Conservation (phyloP, 30 jellyfish, hydroid and myxozoan genomes). For the Hydra vulgaris region DNA sequence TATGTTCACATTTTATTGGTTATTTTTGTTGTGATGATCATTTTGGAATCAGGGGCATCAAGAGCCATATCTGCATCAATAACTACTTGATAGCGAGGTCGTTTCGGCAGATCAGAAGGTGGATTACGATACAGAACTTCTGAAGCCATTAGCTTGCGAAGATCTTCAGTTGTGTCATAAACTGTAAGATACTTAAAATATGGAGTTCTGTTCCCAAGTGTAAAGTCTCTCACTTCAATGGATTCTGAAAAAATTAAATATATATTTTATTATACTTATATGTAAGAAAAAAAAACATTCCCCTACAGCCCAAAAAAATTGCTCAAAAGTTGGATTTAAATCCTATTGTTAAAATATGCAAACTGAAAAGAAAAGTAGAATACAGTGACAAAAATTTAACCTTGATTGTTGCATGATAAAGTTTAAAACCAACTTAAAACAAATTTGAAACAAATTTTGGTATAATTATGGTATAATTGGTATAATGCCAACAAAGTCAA, state of each 20-base stretch:
- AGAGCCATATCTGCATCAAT: constrained; percentile 90
- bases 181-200: constrained; percentile 62
- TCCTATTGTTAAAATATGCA: too few relatives aligned
- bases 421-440: too few relatives aligned
- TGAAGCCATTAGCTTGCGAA: constrained; percentile 79
- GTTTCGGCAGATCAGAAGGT: constrained; percentile 57
- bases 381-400: too few relatives aligned
- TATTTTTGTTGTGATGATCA: constrained; percentile 49
- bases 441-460: too few relatives aligned
- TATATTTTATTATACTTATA: background rate
- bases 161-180: constrained; percentile 78
- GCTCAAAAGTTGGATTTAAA: too few relatives aligned
- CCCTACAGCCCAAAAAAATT: background rate
- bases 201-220: constrained; percentile 93
- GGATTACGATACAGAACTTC: constrained; percentile 86
- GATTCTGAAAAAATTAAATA: constrained; percentile 33
- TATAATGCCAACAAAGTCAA: too few relatives aligned
- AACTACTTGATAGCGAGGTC: constrained; percentile 87
- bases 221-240: constrained; percentile 71
- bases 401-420: too few relatives aligned
- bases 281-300: background rate
- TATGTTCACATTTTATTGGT: background rate
- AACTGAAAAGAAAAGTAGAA: too few relatives aligned
- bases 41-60: constrained; percentile 91
- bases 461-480: too few relatives aligned